phyloP scores from a whole-genome alignment of 2,888 invertebrate species.

The Dichetophora obliterata region DNA sequence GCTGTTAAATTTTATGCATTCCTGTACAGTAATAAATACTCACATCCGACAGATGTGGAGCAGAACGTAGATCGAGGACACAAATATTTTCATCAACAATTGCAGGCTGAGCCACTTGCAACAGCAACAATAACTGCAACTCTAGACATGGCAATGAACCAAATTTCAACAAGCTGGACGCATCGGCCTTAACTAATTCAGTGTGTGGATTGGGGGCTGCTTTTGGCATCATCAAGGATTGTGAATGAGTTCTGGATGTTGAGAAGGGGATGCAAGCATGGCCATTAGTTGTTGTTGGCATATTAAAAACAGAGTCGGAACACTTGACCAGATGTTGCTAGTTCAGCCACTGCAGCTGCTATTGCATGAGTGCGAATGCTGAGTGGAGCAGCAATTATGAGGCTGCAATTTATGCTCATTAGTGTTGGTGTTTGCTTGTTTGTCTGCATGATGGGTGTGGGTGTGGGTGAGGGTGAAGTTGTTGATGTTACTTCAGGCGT shows the following conservation, averaged over 20 bases:
- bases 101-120: slow-evolving; percentile 11
- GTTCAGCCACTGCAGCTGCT: slow-evolving; percentile 4
- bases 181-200: background rate
- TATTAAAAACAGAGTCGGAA: slow-evolving; percentile 47
- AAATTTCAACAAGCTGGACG: slow-evolving; percentile 40
- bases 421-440: background rate
- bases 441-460: background rate
- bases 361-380: slow-evolving; percentile 5
- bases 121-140: slow-evolving; percentile 8
- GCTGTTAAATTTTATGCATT: background rate
- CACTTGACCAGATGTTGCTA: slow-evolving; percentile 51
- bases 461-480: background rate
- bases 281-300: slow-evolving; percentile 16
- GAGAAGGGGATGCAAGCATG: slow-evolving; percentile 12
- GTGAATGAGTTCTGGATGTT: slow-evolving; percentile 9
- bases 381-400: background rate
- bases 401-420: slow-evolving; percentile 26
- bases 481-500: background rate
- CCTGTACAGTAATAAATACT: background rate
- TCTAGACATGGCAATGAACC: slow-evolving; percentile 51
- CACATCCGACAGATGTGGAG: background rate
- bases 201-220: slow-evolving; percentile 23
- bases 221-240: slow-evolving; percentile 10
- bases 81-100: slow-evolving; percentile 19
- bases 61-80: background rate